These are phyloP conservation scores for Pionites leucogaster DNA, from an alignment of 2,113 vertebrate species.

Conservation along the genomic window DNA sequence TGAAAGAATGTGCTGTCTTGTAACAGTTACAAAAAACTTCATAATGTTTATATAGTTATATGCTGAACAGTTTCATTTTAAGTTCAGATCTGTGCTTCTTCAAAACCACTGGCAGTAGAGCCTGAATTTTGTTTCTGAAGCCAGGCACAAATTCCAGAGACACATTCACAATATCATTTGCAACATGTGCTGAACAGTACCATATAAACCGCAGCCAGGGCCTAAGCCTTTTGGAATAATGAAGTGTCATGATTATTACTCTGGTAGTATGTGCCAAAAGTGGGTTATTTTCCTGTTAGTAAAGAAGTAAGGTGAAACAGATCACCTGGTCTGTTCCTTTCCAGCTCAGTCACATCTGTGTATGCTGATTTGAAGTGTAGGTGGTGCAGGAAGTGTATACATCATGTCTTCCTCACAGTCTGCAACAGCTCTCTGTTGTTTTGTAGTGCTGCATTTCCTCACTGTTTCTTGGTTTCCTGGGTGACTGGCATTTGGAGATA, in stretches of 20 bases:
- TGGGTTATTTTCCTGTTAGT: not conserved
- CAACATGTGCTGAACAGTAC: not conserved
- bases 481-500: not conserved
- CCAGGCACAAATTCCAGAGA: not conserved
- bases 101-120: not conserved
- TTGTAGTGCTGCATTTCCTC: not conserved
- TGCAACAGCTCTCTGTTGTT: not conserved
- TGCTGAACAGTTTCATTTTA: not conserved
- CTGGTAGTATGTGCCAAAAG: not conserved
- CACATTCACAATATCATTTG: not conserved
- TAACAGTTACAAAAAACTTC: rapidly evolving
- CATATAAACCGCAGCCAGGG: not conserved
- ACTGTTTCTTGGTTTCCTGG: not conserved
- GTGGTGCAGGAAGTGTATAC: not conserved
- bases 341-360: not conserved
- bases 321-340: not conserved
- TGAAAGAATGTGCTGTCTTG: not conserved
- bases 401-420: not conserved
- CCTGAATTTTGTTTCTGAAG: not conserved
- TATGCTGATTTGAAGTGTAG: not conserved
- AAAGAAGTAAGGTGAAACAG: not conserved
- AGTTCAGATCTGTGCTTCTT: not conserved
- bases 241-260: not conserved
- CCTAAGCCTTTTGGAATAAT: not conserved
- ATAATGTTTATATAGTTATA: not conserved